Evolutionary conservation across 64 coral and sea anemone genomes (phyloP), one percentile per base, ranked within the genome.

Genomic region (Anthopleura sola): DNA sequence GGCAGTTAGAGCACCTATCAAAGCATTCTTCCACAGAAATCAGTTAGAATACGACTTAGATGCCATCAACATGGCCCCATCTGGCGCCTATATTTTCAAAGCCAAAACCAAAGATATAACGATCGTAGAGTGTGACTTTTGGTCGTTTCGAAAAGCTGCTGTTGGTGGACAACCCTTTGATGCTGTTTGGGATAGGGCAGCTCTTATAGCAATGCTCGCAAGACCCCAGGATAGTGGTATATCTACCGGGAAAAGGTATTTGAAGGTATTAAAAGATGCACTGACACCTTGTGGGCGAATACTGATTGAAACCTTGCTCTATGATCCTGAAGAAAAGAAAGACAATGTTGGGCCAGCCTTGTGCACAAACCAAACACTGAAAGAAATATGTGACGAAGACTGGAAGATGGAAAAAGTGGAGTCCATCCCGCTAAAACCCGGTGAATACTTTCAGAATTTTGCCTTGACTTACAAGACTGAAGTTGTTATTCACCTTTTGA

Each of bases 51-150:
- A 84, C 29, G 40, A 51, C 18, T 49, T 81, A 38, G 16, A 82
- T 74, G 75, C 86, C 33, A 86, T 92, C 36, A 64, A 85, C 55
- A 6, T 92, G 37, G 44, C 78, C 3, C 75, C 86, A 0, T n/a
- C 55, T 26, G 91, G 54, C 8, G 86, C 75, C 17, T 84, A 85
- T 17, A 75, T 92, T 49, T 88, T 78, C 68, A 89, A 89, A 36
- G 90, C 66, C 4, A 89, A 92, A 23, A 79, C 78, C 8, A 96
- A 92, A 83, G 53, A 92, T 56, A 92, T 96, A 18, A 83, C 90
- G 11, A 60, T 96, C 1, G 80, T 86, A 36, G 76, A 96, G 55
- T 91, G 89, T 24, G 87, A 91, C 20, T 78, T 91, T 16, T 86
- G 87, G 47, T 81, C 64, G 36, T 86, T 95, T 69, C 68, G 86